phyloP scores from a whole-genome alignment of 2,113 vertebrate genomes.

The Axis porcinus region DNA sequence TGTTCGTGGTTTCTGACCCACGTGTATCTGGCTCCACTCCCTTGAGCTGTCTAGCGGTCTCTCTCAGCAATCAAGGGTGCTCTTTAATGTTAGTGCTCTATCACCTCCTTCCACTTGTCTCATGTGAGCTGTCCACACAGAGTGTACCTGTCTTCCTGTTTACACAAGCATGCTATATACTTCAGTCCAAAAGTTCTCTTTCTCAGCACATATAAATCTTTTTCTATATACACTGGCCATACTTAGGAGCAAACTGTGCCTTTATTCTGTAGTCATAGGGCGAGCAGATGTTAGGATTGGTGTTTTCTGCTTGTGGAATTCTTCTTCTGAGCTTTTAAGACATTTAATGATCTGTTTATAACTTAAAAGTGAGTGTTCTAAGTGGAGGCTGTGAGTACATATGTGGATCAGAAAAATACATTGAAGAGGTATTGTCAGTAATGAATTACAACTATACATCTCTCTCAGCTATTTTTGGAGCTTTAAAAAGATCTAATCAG shows the following conservation, averaged over 20 bases:
- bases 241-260: neutral
- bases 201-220: neutral
- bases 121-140: neutral
- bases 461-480: neutral
- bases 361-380: conserved; percentile 40
- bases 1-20: neutral
- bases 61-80: neutral
- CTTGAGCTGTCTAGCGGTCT: neutral
- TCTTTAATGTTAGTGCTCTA: neutral
- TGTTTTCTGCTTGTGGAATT: conserved; percentile 34
- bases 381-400: conserved; percentile 52
- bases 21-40: neutral
- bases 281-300: neutral
- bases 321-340: conserved; percentile 46
- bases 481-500: neutral
- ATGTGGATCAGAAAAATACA: conserved; percentile 6
- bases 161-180: neutral
- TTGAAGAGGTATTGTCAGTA: neutral
- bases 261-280: neutral
- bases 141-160: conserved; percentile 18
- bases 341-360: conserved; percentile 52
- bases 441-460: neutral
- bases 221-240: neutral
- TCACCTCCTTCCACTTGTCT: neutral
- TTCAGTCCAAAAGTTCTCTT: neutral